Base-by-base conservation (phyloP, 1,140 invertebrate genomes). In the Hycleus phaleratus region DNA sequence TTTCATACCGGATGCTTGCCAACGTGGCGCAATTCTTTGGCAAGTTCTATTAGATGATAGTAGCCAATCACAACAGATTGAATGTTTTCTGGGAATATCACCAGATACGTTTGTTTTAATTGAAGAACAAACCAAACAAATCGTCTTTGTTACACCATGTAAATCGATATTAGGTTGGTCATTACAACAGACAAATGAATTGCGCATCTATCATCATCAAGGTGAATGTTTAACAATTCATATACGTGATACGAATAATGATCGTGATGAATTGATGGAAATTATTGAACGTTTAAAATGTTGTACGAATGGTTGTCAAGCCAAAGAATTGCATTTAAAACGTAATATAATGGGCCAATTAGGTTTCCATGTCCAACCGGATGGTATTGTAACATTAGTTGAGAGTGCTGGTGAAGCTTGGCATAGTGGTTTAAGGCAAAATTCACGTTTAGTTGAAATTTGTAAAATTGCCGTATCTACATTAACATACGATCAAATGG, bases 351-450 rank as follows among this genome's bases (percentile, higher is more conserved):
- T 88, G 43, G 87, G 91, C 39, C 92, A 96, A 69, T 81, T 97
- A 38, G 95, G 95, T 26, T 97, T 97, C 77, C 93, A 97, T 73
- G 91, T 97, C 24, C 93, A 97, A 70, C 90, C 91, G 9, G 95
- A 97, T 75, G 95, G 95, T 3, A 83, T 97, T 3, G 92, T 98
- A 2, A 96, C 92, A 2, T 89, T 95, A 69, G 94, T 97, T 1
- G 94, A 97, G 74, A 82, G 81, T 54, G 85, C 86, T 69, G 92
- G 93, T 3, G 82, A 87, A 59, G 94, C 95, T 7, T 91, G 87
- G 79, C 83, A 90, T 58, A 90, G 91, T n/a, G 94, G 94, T 24
- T 78, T 98, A 1, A 74, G 89, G 49, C 91, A 93, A 74, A 92
- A 92, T 10, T 90, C 89, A 25, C 80, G 94, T 38, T 80, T 98